These are phyloP conservation scores for Dicranocentrus wangi DNA, from an alignment of 2,888 invertebrate genomes.

Conservation along the genomic window DNA sequence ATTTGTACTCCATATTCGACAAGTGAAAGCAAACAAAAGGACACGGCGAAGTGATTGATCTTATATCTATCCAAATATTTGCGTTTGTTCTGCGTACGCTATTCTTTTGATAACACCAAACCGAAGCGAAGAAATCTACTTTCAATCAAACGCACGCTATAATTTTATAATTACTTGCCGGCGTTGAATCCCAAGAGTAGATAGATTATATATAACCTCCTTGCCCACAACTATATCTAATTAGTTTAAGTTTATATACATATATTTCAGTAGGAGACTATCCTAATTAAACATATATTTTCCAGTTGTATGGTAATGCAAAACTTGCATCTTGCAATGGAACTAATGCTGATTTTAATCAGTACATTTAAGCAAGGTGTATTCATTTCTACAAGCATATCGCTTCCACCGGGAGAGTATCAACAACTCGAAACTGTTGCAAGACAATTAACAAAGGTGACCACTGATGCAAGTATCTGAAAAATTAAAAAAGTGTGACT, in stretches of 20 bases:
- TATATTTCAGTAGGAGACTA: too few relatives aligned
- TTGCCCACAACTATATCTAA: neutral
- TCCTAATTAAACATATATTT: too few relatives aligned
- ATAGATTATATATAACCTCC: neutral
- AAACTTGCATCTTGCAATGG: too few relatives aligned
- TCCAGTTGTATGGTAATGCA: too few relatives aligned
- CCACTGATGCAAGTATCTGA: constrained; percentile 18
- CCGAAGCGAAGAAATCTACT: too few relatives aligned
- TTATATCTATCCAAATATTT: neutral
- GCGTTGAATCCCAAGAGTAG: neutral
- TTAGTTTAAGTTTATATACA: neutral
- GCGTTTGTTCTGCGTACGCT: neutral
- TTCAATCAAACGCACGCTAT: too few relatives aligned
- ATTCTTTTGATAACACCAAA: too few relatives aligned
- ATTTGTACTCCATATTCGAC: too few relatives aligned
- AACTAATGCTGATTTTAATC: too few relatives aligned
- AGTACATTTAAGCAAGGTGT: too few relatives aligned
- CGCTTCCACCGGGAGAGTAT: constrained; percentile 3
- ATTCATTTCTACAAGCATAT: too few relatives aligned
- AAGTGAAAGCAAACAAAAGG: neutral
- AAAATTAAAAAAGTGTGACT: neutral
- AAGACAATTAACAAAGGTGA: constrained; percentile 38
- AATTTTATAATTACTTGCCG: neutral
- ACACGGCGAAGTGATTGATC: neutral
- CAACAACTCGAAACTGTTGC: constrained; percentile 28